Conservation (phyloP, 2,113 vertebrate species). For the Lepus europaeus region DNA sequence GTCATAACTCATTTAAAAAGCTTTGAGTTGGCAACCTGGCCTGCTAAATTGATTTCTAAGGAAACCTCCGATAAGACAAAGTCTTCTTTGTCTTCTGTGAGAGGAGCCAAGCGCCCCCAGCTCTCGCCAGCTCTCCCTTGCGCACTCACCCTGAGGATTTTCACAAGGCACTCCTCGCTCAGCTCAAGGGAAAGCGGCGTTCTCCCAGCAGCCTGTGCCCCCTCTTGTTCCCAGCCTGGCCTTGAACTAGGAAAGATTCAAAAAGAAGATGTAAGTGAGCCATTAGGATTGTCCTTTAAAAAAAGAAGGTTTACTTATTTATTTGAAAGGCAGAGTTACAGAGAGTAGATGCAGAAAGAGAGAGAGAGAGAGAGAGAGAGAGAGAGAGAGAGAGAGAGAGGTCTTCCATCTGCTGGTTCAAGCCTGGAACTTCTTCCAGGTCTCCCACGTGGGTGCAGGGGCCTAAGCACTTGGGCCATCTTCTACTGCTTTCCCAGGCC, state of each 20-base stretch:
- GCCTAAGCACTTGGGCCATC: too few relatives aligned
- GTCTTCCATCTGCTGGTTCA: too few relatives aligned
- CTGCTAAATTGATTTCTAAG: constrained; percentile 2
- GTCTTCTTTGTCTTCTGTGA: neutral
- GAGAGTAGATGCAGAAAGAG: too few relatives aligned
- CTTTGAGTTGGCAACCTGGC: neutral
- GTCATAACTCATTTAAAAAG: constrained; percentile 3
- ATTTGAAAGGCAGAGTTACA: too few relatives aligned
- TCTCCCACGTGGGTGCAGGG: too few relatives aligned
- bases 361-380: too few relatives aligned
- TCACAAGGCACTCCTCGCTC: neutral
- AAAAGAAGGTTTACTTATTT: too few relatives aligned
- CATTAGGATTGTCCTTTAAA: neutral
- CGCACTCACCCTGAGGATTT: neutral
- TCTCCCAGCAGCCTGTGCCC: neutral
- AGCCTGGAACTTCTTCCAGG: too few relatives aligned
- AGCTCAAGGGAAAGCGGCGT: neutral
- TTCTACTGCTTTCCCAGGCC: too few relatives aligned
- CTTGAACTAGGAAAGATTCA: constrained; percentile 4
- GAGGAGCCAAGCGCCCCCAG: neutral
- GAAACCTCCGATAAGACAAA: neutral
- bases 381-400: too few relatives aligned
- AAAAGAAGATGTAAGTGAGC: neutral
- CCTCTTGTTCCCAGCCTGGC: neutral
- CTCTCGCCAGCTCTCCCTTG: too few relatives aligned